Percentiles rank a stretch among this genome's conserved stretches.
Conservation (phyloP, 2,888 invertebrate genomes). For the Leucoptera coffeella region DNA sequence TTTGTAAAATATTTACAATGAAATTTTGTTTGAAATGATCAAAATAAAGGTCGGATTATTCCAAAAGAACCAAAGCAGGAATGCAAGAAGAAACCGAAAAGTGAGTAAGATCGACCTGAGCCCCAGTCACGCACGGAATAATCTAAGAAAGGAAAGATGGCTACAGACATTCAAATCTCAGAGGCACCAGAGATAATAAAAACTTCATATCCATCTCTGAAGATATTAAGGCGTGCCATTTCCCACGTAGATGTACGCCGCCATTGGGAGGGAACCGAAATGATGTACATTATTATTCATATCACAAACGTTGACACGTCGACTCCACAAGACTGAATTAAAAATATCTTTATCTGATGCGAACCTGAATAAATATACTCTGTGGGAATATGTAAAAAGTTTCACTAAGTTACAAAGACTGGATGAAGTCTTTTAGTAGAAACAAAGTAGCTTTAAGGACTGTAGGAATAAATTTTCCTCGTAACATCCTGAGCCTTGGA, state of each 20-base stretch:
- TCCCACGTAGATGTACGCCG: slow-evolving; percentile 38
- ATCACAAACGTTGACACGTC: slow-evolving; percentile 34
- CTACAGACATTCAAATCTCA: neutral
- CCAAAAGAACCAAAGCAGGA: no score
- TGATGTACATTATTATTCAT: slow-evolving; percentile 48
- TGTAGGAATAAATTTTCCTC: slow-evolving; percentile 39
- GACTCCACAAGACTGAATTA: slow-evolving; percentile 21
- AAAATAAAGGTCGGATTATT: no score
- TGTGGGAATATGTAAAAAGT: no score
- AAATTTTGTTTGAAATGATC: no score
- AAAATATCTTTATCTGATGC: slow-evolving; percentile 43
- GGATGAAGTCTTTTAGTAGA: no score
- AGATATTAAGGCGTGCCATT: slow-evolving; percentile 36
- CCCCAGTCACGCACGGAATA: no score
- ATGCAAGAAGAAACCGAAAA: no score
- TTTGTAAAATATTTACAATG: no score
- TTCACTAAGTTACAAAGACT: no score
- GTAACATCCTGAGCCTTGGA: slow-evolving; percentile 16
- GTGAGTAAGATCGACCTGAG: no score
- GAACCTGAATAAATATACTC: no score
- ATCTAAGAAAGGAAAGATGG: neutral
- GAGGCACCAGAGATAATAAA: slow-evolving; percentile 1
- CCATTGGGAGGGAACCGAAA: slow-evolving; percentile 44
- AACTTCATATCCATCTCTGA: slow-evolving; percentile 14
- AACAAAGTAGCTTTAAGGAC: no score